A percentile compares a stretch with the other conserved stretches of the same genome.
phyloP scores from a whole-genome alignment of 2,888 invertebrate genomes.

The Lampropteryx suffumata region DNA sequence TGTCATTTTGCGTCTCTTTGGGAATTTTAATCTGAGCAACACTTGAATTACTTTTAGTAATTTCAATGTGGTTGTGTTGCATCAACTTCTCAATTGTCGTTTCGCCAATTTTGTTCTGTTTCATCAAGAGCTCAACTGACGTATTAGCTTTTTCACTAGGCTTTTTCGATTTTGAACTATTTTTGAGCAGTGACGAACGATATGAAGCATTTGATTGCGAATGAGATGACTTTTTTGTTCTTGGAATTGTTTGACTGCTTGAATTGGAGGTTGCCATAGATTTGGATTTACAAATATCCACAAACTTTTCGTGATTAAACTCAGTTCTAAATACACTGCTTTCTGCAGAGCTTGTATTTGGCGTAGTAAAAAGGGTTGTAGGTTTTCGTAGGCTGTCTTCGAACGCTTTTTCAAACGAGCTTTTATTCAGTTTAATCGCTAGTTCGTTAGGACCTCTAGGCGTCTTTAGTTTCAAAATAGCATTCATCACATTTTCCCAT shows the following conservation, averaged over 20 bases:
- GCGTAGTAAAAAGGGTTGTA: slow-evolving; percentile 25
- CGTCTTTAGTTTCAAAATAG: slow-evolving; percentile 64
- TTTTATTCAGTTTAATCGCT: slow-evolving; percentile 59
- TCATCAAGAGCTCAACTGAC: neutral
- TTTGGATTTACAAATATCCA: slow-evolving; percentile 12
- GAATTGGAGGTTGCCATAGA: slow-evolving; percentile 1
- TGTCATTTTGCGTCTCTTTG: neutral
- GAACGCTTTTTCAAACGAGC: slow-evolving; percentile 42
- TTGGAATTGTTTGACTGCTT: slow-evolving; percentile 1
- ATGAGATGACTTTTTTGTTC: slow-evolving; percentile 7
- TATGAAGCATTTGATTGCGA: slow-evolving; percentile 2
- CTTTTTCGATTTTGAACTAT: slow-evolving; percentile 9
- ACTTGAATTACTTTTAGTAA: slow-evolving; percentile 6
- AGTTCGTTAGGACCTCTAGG: slow-evolving; percentile 66
- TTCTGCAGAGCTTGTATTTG: neutral
- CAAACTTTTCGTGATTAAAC: slow-evolving; percentile 4
- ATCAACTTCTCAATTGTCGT: slow-evolving; percentile 7
- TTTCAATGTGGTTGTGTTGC: slow-evolving; percentile 6
- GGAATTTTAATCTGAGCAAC: neutral
- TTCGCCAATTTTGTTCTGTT: neutral
- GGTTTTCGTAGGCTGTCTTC: slow-evolving; percentile 40
- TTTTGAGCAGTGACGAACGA: slow-evolving; percentile 6
- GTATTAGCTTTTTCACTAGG: no score
- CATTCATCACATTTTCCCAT: slow-evolving; percentile 69
- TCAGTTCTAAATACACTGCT: slow-evolving; percentile 2